These are phyloP conservation scores for Acanthococcus lagerstroemiae DNA, from an alignment of 2,888 invertebrate species.

Conservation along the genomic window DNA sequence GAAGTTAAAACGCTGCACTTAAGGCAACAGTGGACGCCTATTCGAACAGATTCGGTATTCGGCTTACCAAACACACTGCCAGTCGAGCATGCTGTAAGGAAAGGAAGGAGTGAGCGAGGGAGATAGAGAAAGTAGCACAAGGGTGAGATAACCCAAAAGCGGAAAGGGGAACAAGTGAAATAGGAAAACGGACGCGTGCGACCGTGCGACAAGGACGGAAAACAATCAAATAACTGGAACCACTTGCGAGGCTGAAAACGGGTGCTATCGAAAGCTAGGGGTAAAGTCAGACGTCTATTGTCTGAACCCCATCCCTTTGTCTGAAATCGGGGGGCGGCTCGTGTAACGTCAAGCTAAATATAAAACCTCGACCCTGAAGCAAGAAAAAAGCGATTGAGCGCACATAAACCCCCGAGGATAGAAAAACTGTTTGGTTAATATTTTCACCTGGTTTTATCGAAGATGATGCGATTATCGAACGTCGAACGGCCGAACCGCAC, in stretches of 20 bases:
- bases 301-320: constrained; percentile 6
- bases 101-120: constrained; percentile 1
- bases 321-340: neutral
- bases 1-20: too few species aligned
- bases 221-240: constrained; percentile 15
- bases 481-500: neutral
- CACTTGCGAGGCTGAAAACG: constrained; percentile 24
- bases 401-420: constrained; percentile 15
- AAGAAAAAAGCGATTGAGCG: constrained; percentile 27
- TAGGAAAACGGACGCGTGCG: neutral
- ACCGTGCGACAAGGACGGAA: constrained; percentile 1
- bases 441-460: constrained; percentile 26
- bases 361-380: constrained; percentile 23
- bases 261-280: constrained; percentile 17
- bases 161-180: constrained; percentile 18
- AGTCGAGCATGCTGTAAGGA: constrained; percentile 1
- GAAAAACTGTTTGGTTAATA: constrained; percentile 24
- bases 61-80: neutral
- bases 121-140: constrained; percentile 24
- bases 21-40: neutral
- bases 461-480: constrained; percentile 23
- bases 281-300: constrained; percentile 27
- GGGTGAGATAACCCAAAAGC: constrained; percentile 10
- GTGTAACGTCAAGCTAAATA: neutral
- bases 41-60: neutral